Base-by-base conservation (phyloP, 2,888 invertebrate genomes). In the Alentia gelatinosa region DNA sequence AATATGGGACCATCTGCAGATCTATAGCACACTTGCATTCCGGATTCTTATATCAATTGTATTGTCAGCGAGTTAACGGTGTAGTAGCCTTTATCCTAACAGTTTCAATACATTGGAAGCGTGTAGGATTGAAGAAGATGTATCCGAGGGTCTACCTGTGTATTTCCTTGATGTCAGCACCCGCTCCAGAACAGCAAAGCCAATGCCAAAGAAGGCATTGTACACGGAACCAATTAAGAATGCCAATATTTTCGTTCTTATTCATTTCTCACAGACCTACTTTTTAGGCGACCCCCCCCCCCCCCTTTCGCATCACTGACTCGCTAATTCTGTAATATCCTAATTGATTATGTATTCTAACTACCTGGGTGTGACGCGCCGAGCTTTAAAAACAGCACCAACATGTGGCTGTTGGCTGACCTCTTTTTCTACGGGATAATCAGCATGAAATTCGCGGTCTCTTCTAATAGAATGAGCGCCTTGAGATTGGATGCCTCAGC, bases 321-420 rank as follows among this genome's bases (percentile, higher is more conserved):
- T 23, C 39, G 19, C 79, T 79, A 35, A 79, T 79, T 4, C 79
- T 79, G 79, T 79, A 39, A 79, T 79, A 79, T 37, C 79, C 79
- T 79, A 79, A 79, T 79, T 79, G 79, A 79, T 79, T 79, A 35
- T 79, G 79, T 79, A 79, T 79, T 79, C 39, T 79, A 39, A 39
- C 37, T 37, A 39, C 79, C 39, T 30, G 68, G 68, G 68, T 26
- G 68, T 68, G 68, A 68, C 68, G 30, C 30, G 3, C 56, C n/a
- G 1, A 56, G 74, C 47, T 12, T 1, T 23, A 39, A 39, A 79
- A 79, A 79, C 12, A 9, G 23, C 79, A 79, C 35, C 30, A n/a
- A 35, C 37, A 79, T 35, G 79, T 37, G 79, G 39, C 68, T 26
- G 26, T 37, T 12, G 37, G 79, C 39, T n/a, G 37, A 7, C 37